phyloP scores from a whole-genome alignment of 2,797 vertebrate genomes.

The Pseudotriccus pelzelni region DNA sequence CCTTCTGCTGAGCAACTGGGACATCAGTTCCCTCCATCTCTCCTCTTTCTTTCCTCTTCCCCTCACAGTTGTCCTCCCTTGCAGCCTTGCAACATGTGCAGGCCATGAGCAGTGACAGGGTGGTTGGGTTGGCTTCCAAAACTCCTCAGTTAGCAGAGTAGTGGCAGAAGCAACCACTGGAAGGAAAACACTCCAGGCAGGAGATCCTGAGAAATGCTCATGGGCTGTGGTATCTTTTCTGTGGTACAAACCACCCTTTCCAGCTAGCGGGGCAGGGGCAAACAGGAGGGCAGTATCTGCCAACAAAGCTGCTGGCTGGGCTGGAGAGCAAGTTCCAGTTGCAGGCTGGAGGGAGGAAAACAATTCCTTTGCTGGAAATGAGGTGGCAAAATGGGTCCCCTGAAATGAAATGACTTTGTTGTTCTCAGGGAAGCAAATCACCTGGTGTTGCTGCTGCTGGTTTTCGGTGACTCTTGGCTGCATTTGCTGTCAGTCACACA shows the following conservation, averaged over 20 bases:
- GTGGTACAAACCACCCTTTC: background rate
- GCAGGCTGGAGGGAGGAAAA: background rate
- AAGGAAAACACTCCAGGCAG: background rate
- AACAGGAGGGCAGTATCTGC: background rate
- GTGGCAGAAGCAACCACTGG: background rate
- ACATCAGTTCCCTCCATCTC: background rate
- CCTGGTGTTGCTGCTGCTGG: background rate
- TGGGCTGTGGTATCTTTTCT: background rate
- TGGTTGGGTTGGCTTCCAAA: background rate
- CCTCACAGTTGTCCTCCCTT: rapidly evolving
- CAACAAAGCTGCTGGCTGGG: background rate
- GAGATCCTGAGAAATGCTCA: background rate
- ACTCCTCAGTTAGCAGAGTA: background rate
- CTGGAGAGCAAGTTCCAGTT: background rate
- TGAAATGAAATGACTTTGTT: background rate
- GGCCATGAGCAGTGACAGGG: background rate
- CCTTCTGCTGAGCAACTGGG: background rate
- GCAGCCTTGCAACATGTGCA: background rate
- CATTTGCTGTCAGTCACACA: background rate
- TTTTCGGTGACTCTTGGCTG: background rate
- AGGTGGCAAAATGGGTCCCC: background rate
- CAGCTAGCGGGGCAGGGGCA: background rate
- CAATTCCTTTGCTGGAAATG: background rate
- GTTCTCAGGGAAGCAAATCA: background rate
- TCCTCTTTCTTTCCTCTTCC: background rate